These are phyloP conservation scores for Perca flavescens DNA, from an alignment of 2,113 vertebrate genomes.

Conservation along the genomic window DNA sequence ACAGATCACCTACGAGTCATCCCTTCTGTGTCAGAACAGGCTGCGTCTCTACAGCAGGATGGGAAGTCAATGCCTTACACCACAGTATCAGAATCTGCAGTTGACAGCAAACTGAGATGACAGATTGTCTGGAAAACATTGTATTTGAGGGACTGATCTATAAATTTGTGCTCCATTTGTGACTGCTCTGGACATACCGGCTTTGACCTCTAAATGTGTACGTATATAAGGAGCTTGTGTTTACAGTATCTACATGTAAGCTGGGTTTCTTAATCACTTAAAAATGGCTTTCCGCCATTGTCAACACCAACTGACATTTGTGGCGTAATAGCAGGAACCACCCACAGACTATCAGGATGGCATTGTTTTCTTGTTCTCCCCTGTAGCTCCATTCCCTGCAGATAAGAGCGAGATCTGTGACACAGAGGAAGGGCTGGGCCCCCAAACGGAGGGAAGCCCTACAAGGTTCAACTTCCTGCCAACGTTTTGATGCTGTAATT, in stretches of 20 bases:
- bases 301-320: constrained; percentile 57
- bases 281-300: constrained; percentile 27
- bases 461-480: constrained; percentile 53
- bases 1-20: constrained; percentile 76
- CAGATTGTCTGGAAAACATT: not conserved
- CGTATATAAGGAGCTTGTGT: not conserved
- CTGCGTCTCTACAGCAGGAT: constrained; percentile 85
- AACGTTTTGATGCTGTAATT: constrained; percentile 20
- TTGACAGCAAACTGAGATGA: constrained; percentile 73
- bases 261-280: not conserved
- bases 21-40: constrained; percentile 90
- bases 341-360: constrained; percentile 54
- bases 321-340: constrained; percentile 36
- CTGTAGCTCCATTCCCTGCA: constrained; percentile 21
- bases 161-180: constrained; percentile 1
- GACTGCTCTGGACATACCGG: constrained; percentile 7
- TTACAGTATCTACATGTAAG: constrained; percentile 14
- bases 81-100: constrained; percentile 42
- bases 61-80: constrained; percentile 71
- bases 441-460: constrained; percentile 54
- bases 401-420: constrained; percentile 56
- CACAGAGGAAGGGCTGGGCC: constrained; percentile 64
- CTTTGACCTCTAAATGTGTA: constrained; percentile 14
- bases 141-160: constrained; percentile 7
- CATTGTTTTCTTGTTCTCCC: constrained; percentile 55